These are phyloP conservation scores for Drosophila nigromelanica DNA, from an alignment of 1,140 invertebrate species.

Conservation along the genomic window DNA sequence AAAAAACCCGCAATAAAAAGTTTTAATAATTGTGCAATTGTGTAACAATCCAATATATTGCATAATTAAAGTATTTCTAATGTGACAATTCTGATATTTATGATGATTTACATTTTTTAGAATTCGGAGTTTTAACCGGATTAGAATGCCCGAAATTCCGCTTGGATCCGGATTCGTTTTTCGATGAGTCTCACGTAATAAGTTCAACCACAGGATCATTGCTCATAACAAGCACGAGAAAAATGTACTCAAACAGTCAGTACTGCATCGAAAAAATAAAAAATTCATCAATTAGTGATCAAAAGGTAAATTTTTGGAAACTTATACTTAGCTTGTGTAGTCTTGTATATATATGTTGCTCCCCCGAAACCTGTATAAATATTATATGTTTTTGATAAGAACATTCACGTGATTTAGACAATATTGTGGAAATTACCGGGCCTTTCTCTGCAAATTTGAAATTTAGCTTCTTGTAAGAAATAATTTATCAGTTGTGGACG, in stretches of 20 bases:
- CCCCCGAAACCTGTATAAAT: too few relatives aligned
- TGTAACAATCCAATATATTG: too few relatives aligned
- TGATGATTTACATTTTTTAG: slow-evolving; percentile 40
- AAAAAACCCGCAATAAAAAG: too few relatives aligned
- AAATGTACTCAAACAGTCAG: slow-evolving; percentile 66
- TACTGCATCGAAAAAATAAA: slow-evolving; percentile 72
- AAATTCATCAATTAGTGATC: slow-evolving; percentile 41
- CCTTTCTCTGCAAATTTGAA: too few relatives aligned
- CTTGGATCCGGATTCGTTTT: slow-evolving; percentile 66
- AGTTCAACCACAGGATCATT: slow-evolving; percentile 64
- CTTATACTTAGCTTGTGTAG: background rate
- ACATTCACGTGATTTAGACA: too few relatives aligned
- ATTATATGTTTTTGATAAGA: too few relatives aligned
- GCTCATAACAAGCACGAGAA: slow-evolving; percentile 47
- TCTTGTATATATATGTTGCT: background rate
- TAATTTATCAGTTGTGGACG: too few relatives aligned
- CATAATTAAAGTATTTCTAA: too few relatives aligned
- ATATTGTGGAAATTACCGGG: too few relatives aligned
- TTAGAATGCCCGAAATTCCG: slow-evolving; percentile 72
- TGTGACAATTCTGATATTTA: too few relatives aligned
- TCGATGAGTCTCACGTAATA: slow-evolving; percentile 66
- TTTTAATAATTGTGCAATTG: too few relatives aligned
- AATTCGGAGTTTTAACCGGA: slow-evolving; percentile 63
- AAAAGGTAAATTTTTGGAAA: slow-evolving; percentile 62
- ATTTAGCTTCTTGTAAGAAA: too few relatives aligned